Conservation (phyloP, 2,113 vertebrate species). For the Scophthalmus maximus region DNA sequence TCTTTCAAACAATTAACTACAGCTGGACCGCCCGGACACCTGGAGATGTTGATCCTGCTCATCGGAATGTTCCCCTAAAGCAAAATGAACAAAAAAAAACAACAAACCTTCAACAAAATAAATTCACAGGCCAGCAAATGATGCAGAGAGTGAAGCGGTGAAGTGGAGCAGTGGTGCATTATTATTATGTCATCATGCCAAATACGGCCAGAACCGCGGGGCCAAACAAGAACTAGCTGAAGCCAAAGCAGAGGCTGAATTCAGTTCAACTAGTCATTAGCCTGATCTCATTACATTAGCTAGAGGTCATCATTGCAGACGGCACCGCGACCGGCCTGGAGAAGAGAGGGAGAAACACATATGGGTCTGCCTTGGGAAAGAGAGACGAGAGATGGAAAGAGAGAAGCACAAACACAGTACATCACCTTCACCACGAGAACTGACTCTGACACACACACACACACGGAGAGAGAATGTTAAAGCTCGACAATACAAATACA, state of each 20-base stretch:
- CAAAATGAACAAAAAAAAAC: conserved; percentile 70
- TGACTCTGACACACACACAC: conserved; percentile 18
- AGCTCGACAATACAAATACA: conserved; percentile 19
- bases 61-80: background rate
- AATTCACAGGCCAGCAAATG: conserved; percentile 56
- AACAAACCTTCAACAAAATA: conserved; percentile 4
- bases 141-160: conserved; percentile 62
- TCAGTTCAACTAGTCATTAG: conserved; percentile 47
- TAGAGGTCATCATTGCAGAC: conserved; percentile 73
- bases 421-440: conserved; percentile 49
- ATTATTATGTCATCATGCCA: conserved; percentile 63
- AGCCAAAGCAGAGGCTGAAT: conserved; percentile 65
- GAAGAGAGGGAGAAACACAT: conserved; percentile 58
- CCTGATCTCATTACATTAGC: conserved; percentile 75
- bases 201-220: conserved; percentile 56
- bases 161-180: conserved; percentile 63
- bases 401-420: conserved; percentile 33
- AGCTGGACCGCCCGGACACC: conserved; percentile 1
- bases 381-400: conserved; percentile 22
- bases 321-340: conserved; percentile 66
- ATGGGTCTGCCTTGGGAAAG: conserved; percentile 21
- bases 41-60: conserved; percentile 48
- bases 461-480: conserved; percentile 39
- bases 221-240: conserved; percentile 60
- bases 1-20: background rate